Conservation (phyloP, 2,113 vertebrate species). For the Urocynchramus pylzowi region DNA sequence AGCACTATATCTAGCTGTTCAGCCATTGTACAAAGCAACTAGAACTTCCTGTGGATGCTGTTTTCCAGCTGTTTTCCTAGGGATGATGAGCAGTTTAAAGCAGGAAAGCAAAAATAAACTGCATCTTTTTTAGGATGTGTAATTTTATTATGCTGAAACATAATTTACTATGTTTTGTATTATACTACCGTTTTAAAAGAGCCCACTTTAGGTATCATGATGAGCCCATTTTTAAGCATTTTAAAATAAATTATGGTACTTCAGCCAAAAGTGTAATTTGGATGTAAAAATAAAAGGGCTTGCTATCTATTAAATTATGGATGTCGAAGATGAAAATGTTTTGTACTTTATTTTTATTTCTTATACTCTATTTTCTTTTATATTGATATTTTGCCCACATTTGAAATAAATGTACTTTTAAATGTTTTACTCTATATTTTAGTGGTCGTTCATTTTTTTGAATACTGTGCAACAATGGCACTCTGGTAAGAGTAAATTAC, state of each 20-base stretch:
- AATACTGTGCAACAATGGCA: slow-evolving; percentile 58
- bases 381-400: slow-evolving; percentile 75
- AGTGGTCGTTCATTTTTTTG: slow-evolving; percentile 50
- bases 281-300: slow-evolving; percentile 75
- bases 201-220: slow-evolving; percentile 67
- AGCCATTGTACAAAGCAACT: slow-evolving; percentile 18
- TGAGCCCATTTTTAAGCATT: slow-evolving; percentile 68
- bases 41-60: slow-evolving; percentile 40
- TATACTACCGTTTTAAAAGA: slow-evolving; percentile 66
- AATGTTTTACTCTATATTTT: slow-evolving; percentile 70
- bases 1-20: slow-evolving; percentile 3
- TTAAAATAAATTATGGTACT: slow-evolving; percentile 68
- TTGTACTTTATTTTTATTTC: slow-evolving; percentile 85
- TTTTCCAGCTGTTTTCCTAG: slow-evolving; percentile 67
- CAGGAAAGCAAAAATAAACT: slow-evolving; percentile 71
- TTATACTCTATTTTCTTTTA: slow-evolving; percentile 79
- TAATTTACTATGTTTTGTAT: slow-evolving; percentile 84
- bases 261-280: slow-evolving; percentile 61
- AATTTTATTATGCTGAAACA: slow-evolving; percentile 77
- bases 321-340: slow-evolving; percentile 75
- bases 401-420: slow-evolving; percentile 83
- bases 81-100: slow-evolving; percentile 38
- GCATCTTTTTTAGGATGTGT: slow-evolving; percentile 82
- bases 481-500: slow-evolving; percentile 70
- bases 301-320: slow-evolving; percentile 79